Evolutionary conservation across 2,888 invertebrate species (phyloP).

Genomic region (Caenorhabditis auriculariae): DNA sequence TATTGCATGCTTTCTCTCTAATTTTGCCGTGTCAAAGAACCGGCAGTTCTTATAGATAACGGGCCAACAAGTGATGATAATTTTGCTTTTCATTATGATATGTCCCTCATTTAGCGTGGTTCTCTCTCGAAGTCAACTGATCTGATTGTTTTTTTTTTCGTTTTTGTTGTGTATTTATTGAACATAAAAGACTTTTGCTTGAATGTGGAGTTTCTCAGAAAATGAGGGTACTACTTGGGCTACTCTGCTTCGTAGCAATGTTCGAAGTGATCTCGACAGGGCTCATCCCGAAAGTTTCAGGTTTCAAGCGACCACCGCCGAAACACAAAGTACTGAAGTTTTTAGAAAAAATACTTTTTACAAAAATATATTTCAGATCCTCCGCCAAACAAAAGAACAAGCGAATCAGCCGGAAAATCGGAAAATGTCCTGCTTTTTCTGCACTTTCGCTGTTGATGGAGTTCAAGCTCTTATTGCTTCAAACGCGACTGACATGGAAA

Average conservation of each 20-base stretch:
- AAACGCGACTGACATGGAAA: constrained; percentile 42
- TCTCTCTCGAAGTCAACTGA: no score
- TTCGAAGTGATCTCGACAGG: no score
- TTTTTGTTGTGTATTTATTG: not conserved
- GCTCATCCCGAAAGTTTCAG: no score
- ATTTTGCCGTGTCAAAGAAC: no score
- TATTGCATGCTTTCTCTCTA: constrained; percentile 60
- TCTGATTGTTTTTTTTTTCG: not conserved
- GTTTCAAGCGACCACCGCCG: constrained; percentile 21
- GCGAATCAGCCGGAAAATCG: constrained; percentile 30
- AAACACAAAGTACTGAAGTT: constrained; percentile 16
- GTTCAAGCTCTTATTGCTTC: constrained; percentile 28
- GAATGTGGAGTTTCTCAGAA: constrained; percentile 11
- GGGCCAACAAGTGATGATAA: no score
- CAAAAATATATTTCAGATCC: constrained; percentile 18
- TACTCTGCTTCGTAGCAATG: no score
- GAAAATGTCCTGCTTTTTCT: constrained; percentile 37
- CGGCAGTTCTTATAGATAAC: no score
- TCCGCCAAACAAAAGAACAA: constrained; percentile 25
- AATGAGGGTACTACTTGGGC: constrained; percentile 6
- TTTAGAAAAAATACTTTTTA: not conserved
- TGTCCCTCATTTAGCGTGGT: no score
- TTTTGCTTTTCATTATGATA: no score
- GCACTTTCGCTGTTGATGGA: constrained; percentile 43
- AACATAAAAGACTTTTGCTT: not conserved